Evolutionary conservation across 30 jellyfish, hydroid and myxozoan species (phyloP).

Genomic region (Aurelia sp.): DNA sequence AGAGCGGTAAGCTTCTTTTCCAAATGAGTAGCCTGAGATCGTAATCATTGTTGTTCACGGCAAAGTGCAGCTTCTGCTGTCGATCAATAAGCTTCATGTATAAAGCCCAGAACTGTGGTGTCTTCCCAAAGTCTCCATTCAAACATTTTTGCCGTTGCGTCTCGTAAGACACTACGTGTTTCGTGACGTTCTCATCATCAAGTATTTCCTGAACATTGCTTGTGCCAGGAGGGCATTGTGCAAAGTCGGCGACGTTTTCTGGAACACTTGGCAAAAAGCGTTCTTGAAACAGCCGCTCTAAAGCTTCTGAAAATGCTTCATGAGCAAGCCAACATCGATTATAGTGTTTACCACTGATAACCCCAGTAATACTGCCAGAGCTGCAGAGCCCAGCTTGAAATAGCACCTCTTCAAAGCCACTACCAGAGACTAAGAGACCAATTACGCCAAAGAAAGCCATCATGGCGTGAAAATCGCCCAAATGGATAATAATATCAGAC

Average conservation of each 20-base stretch:
- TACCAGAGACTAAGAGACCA: conserved; percentile 17
- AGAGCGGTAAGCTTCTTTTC: conserved; percentile 38
- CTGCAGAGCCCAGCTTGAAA: conserved; percentile 5
- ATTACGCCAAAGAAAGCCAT: conserved; percentile 27
- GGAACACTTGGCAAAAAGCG: background rate
- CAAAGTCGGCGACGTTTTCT: no score
- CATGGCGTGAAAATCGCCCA: no score
- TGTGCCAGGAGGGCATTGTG: no score
- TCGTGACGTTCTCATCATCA: no score
- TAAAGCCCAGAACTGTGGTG: no score
- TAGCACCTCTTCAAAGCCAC: conserved; percentile 5
- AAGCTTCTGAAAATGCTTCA: conserved; percentile 16
- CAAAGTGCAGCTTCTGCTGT: no score
- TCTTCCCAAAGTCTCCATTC: no score
- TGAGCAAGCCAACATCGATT: conserved; percentile 11
- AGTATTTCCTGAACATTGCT: no score
- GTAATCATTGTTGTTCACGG: conserved; percentile 35
- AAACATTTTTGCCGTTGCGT: no score
- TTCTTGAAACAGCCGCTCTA: conserved; percentile 10
- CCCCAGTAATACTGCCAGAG: background rate
- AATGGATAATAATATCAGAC: no score
- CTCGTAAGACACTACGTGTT: no score
- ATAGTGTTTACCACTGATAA: conserved; percentile 3
- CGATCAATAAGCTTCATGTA: no score
- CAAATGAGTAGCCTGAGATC: conserved; percentile 19